Evolutionary conservation across 2,888 invertebrate genomes (phyloP), one percentile per base, ranked within the genome.

Genomic region (Aporophyla lueneburgensis): DNA sequence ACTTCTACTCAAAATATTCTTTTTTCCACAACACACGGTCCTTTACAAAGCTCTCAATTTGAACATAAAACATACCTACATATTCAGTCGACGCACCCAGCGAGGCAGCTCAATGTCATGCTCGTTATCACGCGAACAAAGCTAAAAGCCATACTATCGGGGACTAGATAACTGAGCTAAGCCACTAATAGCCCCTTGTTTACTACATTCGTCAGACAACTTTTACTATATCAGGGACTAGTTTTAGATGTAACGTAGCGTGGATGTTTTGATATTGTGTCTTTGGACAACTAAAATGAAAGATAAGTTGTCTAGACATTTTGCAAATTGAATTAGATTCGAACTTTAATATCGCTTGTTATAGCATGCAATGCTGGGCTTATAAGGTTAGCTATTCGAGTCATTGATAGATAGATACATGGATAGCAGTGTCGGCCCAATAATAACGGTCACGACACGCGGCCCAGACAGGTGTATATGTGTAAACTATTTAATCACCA

Each of bases 51-150:
- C 53, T 59, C 51, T 54, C 33, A n/a, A 27, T 21, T 63, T 16
- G 5, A 59, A 73, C 49, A 63, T 71, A 43, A 58, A 54, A 19
- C 40, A 19, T 67, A 51, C 27, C 14, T 33, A 80, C 59, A 49
- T 75, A 43, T 69, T 65, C 53, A 66, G 24, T 53, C 16, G 61
- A 80, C 71, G 49, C 56, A 16, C 69, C 51, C 62, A 43, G 62
- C 40, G 33, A 58, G 53, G n/a, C 12, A 51, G 59, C 51, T 49
- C 61, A 83, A 74, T 68, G 84, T 54, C 75, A 76, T n/a, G 56
- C 74, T 76, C 71, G 72, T 79, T 84, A 76, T 82, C 83, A 72
- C 76, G 73, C 69, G 59, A 82, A 76, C 65, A 73, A 68, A 74
- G 71, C 77, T 76, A 40, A 67, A 54, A 78, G 69, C 66, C 82